These are phyloP conservation scores for Oxystoma pomonae DNA, from an alignment of 2,888 invertebrate genomes.

Conservation along the genomic window DNA sequence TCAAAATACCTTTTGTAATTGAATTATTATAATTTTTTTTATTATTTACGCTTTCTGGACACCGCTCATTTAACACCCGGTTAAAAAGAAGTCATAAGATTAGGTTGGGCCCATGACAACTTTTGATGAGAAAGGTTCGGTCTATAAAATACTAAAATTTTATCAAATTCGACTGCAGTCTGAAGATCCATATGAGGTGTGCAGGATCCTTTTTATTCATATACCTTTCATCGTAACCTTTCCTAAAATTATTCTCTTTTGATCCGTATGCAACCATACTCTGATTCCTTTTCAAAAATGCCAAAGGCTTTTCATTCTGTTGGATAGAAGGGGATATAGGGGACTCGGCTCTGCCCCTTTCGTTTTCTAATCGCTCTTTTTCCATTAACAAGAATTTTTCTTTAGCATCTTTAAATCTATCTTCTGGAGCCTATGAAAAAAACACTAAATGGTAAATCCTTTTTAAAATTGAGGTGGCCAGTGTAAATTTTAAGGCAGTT, in stretches of 20 bases:
- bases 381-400: slow-evolving; percentile 81
- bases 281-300: slow-evolving; percentile 34
- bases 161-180: no score
- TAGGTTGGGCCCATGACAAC: no score
- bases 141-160: no score
- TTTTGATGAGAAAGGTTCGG: no score
- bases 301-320: slow-evolving; percentile 28
- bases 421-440: slow-evolving; percentile 57
- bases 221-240: slow-evolving; percentile 22
- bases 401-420: slow-evolving; percentile 81
- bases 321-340: slow-evolving; percentile 36
- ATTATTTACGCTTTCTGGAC: no score
- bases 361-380: slow-evolving; percentile 60
- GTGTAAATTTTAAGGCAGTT: no score
- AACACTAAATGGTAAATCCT: background rate
- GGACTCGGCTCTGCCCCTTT: slow-evolving; percentile 38
- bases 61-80: no score
- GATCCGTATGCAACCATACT: slow-evolving; percentile 21
- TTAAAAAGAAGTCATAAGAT: no score
- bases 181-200: no score
- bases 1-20: no score
- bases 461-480: background rate
- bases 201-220: no score
- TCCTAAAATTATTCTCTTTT: slow-evolving; percentile 20
- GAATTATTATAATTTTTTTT: no score